These are phyloP conservation scores for Pluvialis apricaria DNA, from an alignment of 2,113 vertebrate genomes.

Conservation along the genomic window DNA sequence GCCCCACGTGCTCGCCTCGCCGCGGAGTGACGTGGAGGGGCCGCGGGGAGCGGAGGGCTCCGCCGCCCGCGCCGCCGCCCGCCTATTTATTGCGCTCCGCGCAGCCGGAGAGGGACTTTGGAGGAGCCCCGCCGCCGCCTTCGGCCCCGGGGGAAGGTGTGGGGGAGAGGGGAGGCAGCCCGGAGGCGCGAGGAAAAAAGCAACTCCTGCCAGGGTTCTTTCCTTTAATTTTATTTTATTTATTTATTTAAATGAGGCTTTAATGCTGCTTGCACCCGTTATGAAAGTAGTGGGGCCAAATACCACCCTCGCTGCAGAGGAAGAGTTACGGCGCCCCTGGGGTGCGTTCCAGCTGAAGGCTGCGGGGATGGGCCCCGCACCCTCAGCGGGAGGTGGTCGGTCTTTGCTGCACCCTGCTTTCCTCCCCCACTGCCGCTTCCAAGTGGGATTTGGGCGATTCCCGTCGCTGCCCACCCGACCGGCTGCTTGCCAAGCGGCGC, in stretches of 20 bases:
- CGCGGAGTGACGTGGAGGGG: conserved; percentile 75
- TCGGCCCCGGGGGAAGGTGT: background rate
- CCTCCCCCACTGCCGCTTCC: background rate
- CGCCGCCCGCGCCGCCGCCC: conserved; percentile 6
- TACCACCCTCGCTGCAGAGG: background rate
- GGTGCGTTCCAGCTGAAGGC: background rate
- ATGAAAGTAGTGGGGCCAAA: background rate
- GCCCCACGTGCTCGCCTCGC: conserved; percentile 79
- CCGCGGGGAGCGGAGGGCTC: conserved; percentile 53
- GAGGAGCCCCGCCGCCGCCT: background rate
- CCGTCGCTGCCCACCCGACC: accelerated
- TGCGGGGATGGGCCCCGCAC: no score
- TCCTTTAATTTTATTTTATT: background rate
- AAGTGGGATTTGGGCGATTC: background rate
- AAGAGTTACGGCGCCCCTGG: background rate
- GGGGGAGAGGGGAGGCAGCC: no score
- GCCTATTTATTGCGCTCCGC: background rate
- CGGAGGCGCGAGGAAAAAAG: background rate
- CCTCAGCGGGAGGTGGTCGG: accelerated
- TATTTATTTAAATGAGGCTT: no score
- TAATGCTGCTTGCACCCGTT: background rate
- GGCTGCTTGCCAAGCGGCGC: background rate
- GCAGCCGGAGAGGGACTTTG: background rate
- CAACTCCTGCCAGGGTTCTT: background rate
- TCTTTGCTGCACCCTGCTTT: accelerated